Evolutionary conservation across 2,113 vertebrate genomes (phyloP).

Genomic region (Rhineura floridana): DNA sequence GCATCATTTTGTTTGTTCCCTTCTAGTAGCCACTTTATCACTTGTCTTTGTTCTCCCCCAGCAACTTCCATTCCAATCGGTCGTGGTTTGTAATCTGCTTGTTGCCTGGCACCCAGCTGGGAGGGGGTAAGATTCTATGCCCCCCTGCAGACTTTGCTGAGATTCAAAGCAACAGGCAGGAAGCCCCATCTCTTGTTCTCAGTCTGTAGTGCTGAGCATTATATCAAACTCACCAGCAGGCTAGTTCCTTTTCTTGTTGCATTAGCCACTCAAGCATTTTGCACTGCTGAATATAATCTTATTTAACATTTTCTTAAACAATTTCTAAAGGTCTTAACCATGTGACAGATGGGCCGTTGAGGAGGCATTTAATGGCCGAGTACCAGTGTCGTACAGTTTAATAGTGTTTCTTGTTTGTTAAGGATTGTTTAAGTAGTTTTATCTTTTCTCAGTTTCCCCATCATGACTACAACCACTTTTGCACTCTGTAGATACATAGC

Average conservation of each 20-base stretch:
- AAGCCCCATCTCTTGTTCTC: constrained; percentile 59
- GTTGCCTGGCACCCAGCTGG: constrained; percentile 37
- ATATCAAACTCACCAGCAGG: constrained; percentile 69
- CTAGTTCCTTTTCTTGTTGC: constrained; percentile 71
- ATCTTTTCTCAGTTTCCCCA: constrained; percentile 35
- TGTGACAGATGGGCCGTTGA: constrained; percentile 78
- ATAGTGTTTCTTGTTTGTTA: constrained; percentile 78
- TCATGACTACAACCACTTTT: neutral
- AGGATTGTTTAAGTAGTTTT: constrained; percentile 73
- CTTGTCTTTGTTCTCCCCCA: neutral
- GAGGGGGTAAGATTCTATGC: constrained; percentile 46
- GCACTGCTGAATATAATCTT: constrained; percentile 79
- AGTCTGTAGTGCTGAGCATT: constrained; percentile 66
- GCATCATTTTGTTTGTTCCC: neutral
- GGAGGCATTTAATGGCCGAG: constrained; percentile 73
- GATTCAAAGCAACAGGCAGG: constrained; percentile 68
- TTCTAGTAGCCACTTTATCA: neutral
- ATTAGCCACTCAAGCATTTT: constrained; percentile 78
- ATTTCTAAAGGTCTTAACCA: constrained; percentile 80
- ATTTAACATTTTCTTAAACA: constrained; percentile 83
- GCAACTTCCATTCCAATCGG: neutral
- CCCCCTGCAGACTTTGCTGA: constrained; percentile 60
- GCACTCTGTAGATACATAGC: constrained; percentile 21
- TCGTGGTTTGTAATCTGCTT: constrained; percentile 3
- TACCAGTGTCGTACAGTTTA: constrained; percentile 70